phyloP scores from a whole-genome alignment of 2,797 vertebrate genomes.

The Discoglossus pictus region DNA sequence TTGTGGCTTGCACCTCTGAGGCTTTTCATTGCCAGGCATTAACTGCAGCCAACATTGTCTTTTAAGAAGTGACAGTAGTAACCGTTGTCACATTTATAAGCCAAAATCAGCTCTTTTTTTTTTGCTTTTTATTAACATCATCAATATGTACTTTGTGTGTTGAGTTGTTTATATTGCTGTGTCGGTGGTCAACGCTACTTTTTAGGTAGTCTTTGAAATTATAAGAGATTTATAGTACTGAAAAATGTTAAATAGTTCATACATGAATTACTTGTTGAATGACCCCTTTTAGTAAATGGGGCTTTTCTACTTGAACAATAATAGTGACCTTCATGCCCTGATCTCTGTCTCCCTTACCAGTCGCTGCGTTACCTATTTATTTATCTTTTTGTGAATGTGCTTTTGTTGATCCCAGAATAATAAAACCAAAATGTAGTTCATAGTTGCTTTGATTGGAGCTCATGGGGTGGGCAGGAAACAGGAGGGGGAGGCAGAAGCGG shows the following conservation, averaged over 20 bases:
- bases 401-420: constrained; percentile 40
- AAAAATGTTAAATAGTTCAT: too few relatives aligned
- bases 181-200: too few relatives aligned
- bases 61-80: constrained; percentile 19
- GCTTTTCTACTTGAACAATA: neutral
- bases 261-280: neutral
- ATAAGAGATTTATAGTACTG: too few relatives aligned
- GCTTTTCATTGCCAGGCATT: constrained; percentile 63
- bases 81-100: neutral
- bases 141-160: too few relatives aligned
- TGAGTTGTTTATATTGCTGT: too few relatives aligned
- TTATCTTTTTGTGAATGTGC: constrained; percentile 24
- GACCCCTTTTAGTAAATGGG: neutral
- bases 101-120: too few relatives aligned
- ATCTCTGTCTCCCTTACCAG: constrained; percentile 9
- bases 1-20: constrained; percentile 62
- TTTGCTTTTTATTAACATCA: too few relatives aligned
- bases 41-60: constrained; percentile 63
- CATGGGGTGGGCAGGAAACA: constrained; percentile 43
- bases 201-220: too few relatives aligned
- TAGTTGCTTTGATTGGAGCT: constrained; percentile 41
- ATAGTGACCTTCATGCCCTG: neutral
- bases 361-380: constrained; percentile 12
- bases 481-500: constrained; percentile 38
- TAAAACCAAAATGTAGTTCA: constrained; percentile 36